These are phyloP conservation scores for Morpho helenor DNA, from an alignment of 2,888 invertebrate genomes.

Conservation along the genomic window DNA sequence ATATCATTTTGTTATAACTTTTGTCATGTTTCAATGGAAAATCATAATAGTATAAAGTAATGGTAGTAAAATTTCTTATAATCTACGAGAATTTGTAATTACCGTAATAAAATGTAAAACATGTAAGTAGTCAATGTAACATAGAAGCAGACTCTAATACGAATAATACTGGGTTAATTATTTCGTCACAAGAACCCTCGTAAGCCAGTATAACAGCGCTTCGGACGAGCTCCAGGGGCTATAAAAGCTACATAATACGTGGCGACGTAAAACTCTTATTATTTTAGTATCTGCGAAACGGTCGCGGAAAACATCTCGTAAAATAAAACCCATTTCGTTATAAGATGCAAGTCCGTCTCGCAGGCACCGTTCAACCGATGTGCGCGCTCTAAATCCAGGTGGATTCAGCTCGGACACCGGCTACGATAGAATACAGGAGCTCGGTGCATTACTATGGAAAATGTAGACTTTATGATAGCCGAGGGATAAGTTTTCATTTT, in stretches of 20 bases:
- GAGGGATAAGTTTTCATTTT: slow-evolving; percentile 77
- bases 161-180: slow-evolving; percentile 72
- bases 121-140: slow-evolving; percentile 48
- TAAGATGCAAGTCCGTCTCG: slow-evolving; percentile 55
- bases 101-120: slow-evolving; percentile 47
- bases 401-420: slow-evolving; percentile 72
- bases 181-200: slow-evolving; percentile 72
- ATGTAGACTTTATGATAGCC: slow-evolving; percentile 76
- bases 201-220: slow-evolving; percentile 73
- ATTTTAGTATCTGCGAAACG: slow-evolving; percentile 77
- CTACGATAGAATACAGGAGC: slow-evolving; percentile 64
- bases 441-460: slow-evolving; percentile 75
- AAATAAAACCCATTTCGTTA: slow-evolving; percentile 67
- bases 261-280: slow-evolving; percentile 76
- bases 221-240: slow-evolving; percentile 63
- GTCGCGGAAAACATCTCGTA: slow-evolving; percentile 72
- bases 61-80: slow-evolving; percentile 13
- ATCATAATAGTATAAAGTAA: slow-evolving; percentile 14
- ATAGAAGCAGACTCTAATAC: slow-evolving; percentile 58
- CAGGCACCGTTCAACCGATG: slow-evolving; percentile 52
- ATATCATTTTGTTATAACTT: not conserved
- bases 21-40: slow-evolving; percentile 1
- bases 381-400: slow-evolving; percentile 64
- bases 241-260: slow-evolving; percentile 76
- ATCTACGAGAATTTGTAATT: slow-evolving; percentile 30